A percentile compares a stretch with the other conserved stretches of the same genome.
phyloP scores from a whole-genome alignment of 1,140 invertebrate genomes.

The Samia ricini region DNA sequence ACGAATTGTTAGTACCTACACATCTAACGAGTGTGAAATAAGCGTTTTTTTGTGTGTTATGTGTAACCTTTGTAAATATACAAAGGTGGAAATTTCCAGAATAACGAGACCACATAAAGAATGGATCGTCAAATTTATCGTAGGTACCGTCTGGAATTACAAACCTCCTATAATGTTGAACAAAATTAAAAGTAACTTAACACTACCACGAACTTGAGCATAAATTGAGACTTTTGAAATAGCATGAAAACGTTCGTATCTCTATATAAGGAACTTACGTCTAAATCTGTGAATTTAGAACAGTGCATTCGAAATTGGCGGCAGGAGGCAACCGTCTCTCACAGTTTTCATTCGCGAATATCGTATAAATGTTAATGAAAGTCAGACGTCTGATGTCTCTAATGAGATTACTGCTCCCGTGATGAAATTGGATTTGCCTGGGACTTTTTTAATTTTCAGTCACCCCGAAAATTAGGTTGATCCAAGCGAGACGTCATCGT shows the following conservation, averaged over 20 bases:
- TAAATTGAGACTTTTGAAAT: conserved; percentile 49
- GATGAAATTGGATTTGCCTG: conserved; percentile 67
- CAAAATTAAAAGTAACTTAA: conserved; percentile 13
- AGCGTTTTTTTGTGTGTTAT: too few relatives aligned
- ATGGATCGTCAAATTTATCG: too few relatives aligned
- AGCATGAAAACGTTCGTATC: conserved; percentile 34
- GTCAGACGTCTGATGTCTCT: conserved; percentile 65
- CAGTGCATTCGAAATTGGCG: conserved; percentile 42
- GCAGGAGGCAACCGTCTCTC: conserved; percentile 28
- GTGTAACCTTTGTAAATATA: too few relatives aligned
- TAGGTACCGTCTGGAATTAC: neutral
- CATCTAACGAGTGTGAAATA: too few relatives aligned
- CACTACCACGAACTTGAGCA: conserved; percentile 18
- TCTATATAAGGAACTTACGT: conserved; percentile 44
- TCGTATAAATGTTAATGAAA: conserved; percentile 75
- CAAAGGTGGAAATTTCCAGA: neutral
- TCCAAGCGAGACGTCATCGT: conserved; percentile 35
- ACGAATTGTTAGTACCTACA: too few relatives aligned
- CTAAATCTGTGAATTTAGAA: conserved; percentile 47
- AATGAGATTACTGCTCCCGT: conserved; percentile 71
- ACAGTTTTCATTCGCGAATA: conserved; percentile 58
- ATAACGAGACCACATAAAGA: too few relatives aligned
- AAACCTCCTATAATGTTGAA: neutral
- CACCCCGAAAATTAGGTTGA: conserved; percentile 64
- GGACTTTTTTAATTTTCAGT: conserved; percentile 72